Base-by-base conservation (phyloP, 2,888 invertebrate genomes). In the Tetranychus truncatus region DNA sequence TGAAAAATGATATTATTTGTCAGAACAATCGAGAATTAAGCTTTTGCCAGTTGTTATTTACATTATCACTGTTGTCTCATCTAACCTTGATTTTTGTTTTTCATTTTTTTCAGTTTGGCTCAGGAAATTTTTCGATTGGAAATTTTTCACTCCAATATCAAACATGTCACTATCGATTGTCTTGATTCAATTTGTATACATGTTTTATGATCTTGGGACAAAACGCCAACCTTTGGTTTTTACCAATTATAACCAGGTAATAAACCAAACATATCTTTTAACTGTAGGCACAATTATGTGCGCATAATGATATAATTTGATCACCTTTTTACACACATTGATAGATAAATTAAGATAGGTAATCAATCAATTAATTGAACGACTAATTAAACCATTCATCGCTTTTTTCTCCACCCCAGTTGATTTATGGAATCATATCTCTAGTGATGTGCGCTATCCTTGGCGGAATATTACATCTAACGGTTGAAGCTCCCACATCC, bases 151-250 rank as follows among this genome's bases (percentile, higher is more conserved):
- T 55, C 55, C 55, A 55, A 55, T 55, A 55, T 55, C 55, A 15
- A 55, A 55, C 55, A 55, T 55, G 55, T 55, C 55, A 55, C 55
- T 55, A 55, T 55, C 55, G 55, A 55, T 55, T 55, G 55, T 55
- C 9, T 55, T 55, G 55, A 55, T 55, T 55, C 55, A 55, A 55
- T 55, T 55, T 55, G 55, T 55, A 1, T 55, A 55, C 55, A 55
- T 55, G 55, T 55, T 55, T 55, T 55, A 55, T 55, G 55, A 55
- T 55, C 55, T 55, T 55, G 55, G 55, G 0, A 55, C 55, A 55
- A 55, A 55, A 55, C 9, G 55, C 9, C 55, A 55, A 15, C 55
- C 55, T 15, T 55, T 55, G 15, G 55, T 55, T 55, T 55, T 55
- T 15, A 55, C 55, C 15, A 55, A 3, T 55, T 55, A 55, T 15